A percentile compares a stretch with the other conserved stretches of the same genome.
These are phyloP conservation scores for Bursaphelenchus okinawaensis DNA, from an alignment of 2,888 invertebrate genomes.

Conservation along the genomic window DNA sequence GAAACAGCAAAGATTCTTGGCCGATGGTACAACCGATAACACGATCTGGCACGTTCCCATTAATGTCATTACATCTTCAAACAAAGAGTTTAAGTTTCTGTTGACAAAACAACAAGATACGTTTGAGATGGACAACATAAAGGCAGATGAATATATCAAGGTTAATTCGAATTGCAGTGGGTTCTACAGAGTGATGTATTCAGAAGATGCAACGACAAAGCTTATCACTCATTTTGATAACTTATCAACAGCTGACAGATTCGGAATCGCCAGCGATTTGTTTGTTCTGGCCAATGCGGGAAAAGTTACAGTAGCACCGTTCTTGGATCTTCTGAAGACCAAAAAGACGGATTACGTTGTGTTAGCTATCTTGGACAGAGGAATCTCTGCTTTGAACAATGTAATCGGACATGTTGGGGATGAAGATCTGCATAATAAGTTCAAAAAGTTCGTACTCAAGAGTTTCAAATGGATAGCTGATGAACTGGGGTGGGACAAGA, in stretches of 20 bases:
- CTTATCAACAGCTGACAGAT: conserved; percentile 79
- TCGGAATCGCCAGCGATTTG: conserved; percentile 82
- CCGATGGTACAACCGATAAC: conserved; percentile 68
- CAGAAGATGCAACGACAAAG: conserved; percentile 35
- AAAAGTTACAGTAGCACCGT: conserved; percentile 72
- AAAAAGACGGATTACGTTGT: conserved; percentile 88
- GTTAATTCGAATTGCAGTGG: conserved; percentile 80
- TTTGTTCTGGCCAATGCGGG: conserved; percentile 82
- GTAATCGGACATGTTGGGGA: conserved; percentile 30
- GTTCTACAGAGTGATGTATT: conserved; percentile 73
- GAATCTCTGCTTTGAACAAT: conserved; percentile 28
- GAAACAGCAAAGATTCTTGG: conserved; percentile 75
- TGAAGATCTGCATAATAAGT: conserved; percentile 21
- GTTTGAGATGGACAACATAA: conserved; percentile 70
- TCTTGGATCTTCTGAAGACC: conserved; percentile 74
- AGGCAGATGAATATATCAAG: conserved; percentile 77
- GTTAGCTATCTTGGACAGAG: conserved; percentile 71
- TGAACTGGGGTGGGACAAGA: conserved; percentile 43
- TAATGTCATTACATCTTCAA: conserved; percentile 71
- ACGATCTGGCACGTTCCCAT: conserved; percentile 83
- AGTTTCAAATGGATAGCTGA: conserved; percentile 37
- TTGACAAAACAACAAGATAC: conserved; percentile 68
- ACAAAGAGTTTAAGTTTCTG: conserved; percentile 62
- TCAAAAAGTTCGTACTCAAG: conserved; percentile 40
- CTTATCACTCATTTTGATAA: conserved; percentile 70